Percentiles rank a stretch among this genome's conserved stretches.
Evolutionary conservation across 2,113 vertebrate genomes (phyloP).

Genomic region (Poeciliopsis turrubarensis): DNA sequence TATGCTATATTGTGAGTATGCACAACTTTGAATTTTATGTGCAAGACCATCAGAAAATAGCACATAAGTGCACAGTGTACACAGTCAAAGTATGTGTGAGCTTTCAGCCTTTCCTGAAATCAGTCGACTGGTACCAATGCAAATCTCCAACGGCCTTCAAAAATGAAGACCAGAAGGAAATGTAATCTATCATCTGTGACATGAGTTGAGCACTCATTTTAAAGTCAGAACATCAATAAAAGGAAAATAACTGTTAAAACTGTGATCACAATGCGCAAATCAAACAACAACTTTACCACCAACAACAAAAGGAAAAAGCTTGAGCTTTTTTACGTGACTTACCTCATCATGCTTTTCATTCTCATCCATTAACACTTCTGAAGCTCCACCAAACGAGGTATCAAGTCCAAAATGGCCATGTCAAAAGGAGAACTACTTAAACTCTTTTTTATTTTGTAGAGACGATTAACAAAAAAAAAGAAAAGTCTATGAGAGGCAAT

Average conservation of each 20-base stretch:
- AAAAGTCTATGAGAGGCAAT: conserved; percentile 61
- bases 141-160: conserved; percentile 25
- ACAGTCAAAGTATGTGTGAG: too few species aligned
- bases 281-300: neutral
- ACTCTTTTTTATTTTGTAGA: conserved; percentile 30
- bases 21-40: neutral
- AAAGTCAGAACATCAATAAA: conserved; percentile 4
- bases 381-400: conserved; percentile 64
- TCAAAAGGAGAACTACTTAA: conserved; percentile 76
- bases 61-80: neutral
- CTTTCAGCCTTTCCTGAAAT: neutral
- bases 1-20: neutral
- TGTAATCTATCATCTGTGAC: conserved; percentile 21
- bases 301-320: conserved; percentile 2
- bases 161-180: conserved; percentile 24
- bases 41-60: neutral
- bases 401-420: conserved; percentile 62
- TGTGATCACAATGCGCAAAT: neutral
- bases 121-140: conserved; percentile 18
- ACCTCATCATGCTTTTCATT: conserved; percentile 57
- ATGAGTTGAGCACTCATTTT: conserved; percentile 1
- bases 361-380: conserved; percentile 72
- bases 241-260: neutral
- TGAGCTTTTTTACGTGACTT: conserved; percentile 36
- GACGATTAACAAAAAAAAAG: conserved; percentile 68